Percentiles rank a stretch among this genome's conserved stretches.
Conservation (phyloP, 1,140 invertebrate species). For the Ips nitidus region DNA sequence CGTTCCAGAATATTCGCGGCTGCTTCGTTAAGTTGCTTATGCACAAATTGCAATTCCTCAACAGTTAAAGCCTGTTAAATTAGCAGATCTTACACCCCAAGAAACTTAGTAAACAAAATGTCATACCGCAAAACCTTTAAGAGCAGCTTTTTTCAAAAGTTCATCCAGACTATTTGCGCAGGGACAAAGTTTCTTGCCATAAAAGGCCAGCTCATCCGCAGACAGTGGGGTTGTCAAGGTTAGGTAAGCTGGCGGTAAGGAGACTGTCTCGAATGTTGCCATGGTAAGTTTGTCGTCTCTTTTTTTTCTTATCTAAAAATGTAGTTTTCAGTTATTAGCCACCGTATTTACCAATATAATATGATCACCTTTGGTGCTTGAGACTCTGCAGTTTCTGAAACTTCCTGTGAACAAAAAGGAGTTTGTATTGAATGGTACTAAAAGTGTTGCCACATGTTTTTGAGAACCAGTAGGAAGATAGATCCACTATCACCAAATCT, state of each 20-base stretch:
- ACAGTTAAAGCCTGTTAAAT: constrained; percentile 35
- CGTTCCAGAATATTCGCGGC: constrained; percentile 35
- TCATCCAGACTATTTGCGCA: constrained; percentile 14
- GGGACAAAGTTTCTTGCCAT: constrained; percentile 26
- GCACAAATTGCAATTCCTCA: constrained; percentile 40
- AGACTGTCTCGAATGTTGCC: constrained; percentile 35
- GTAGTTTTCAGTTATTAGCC: neutral
- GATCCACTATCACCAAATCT: too few species aligned
- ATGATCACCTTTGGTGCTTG: neutral
- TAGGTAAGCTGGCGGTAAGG: constrained; percentile 30
- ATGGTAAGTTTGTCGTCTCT: constrained; percentile 32
- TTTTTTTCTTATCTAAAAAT: constrained; percentile 3
- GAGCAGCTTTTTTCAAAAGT: constrained; percentile 30
- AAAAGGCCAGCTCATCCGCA: constrained; percentile 37
- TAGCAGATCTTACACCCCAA: neutral
- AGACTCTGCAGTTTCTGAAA: neutral
- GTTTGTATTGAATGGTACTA: neutral
- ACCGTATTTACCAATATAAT: neutral
- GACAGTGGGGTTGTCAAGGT: constrained; percentile 34
- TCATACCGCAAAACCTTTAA: constrained; percentile 24
- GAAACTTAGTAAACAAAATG: neutral
- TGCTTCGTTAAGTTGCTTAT: constrained; percentile 38
- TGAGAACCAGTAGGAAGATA: too few species aligned
- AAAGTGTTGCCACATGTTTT: neutral
- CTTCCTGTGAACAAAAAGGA: neutral